Conservation (phyloP, 2,113 vertebrate genomes). For the Manacus vitellinus region DNA sequence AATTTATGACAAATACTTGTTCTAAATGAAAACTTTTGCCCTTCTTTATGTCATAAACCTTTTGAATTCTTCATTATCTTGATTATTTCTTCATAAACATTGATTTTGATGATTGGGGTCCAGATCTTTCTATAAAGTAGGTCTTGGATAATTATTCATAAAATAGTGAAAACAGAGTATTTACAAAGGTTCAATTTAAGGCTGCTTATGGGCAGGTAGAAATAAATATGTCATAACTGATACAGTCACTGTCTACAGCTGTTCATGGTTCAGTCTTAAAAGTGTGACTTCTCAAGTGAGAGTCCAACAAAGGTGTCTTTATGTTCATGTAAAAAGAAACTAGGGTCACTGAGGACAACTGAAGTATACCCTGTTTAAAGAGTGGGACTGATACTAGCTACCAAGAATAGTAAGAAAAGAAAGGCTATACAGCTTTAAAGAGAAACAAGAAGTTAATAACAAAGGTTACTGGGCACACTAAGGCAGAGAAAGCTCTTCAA, state of each 20-base stretch:
- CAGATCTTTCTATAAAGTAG: background rate
- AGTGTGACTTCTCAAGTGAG: background rate
- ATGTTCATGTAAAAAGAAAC: background rate
- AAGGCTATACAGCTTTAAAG: background rate
- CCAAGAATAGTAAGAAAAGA: background rate
- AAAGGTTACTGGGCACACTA: background rate
- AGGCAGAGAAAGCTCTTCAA: background rate
- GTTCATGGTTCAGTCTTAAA: background rate
- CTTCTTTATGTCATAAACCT: fast-evolving
- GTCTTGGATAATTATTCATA: background rate
- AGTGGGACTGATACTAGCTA: background rate
- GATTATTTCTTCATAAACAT: background rate
- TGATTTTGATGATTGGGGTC: background rate
- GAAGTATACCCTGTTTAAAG: background rate
- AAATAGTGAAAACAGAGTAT: background rate
- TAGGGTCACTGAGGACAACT: background rate
- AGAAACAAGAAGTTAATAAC: background rate
- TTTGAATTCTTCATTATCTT: background rate
- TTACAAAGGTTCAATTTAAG: background rate
- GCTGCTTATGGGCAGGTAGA: background rate
- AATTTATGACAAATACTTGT: background rate
- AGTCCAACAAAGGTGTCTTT: background rate
- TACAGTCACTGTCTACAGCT: background rate
- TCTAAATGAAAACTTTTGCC: background rate
- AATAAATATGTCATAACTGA: background rate